Conservation (phyloP, 2,113 vertebrate genomes). For the Siniperca knerii region DNA sequence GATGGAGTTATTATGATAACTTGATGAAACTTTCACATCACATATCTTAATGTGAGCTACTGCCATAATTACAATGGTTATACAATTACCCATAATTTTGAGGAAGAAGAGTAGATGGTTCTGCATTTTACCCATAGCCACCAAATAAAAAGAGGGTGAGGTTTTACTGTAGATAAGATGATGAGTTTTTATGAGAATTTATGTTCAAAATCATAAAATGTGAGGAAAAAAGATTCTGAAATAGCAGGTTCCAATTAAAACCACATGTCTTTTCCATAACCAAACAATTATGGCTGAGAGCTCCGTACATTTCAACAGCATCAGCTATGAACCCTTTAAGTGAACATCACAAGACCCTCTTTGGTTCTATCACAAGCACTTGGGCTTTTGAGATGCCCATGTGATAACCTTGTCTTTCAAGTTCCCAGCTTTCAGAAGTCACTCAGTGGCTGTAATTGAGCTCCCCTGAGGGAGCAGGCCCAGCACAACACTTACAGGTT, state of each 20-base stretch:
- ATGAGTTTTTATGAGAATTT: slow-evolving; percentile 31
- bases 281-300: slow-evolving; percentile 34
- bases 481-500: slow-evolving; percentile 16
- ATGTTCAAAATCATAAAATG: slow-evolving; percentile 48
- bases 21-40: slow-evolving; percentile 27
- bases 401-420: slow-evolving; percentile 75
- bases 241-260: slow-evolving; percentile 42
- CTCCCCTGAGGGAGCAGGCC: slow-evolving; percentile 35
- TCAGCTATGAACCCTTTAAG: slow-evolving; percentile 31
- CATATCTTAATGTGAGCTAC: slow-evolving; percentile 37
- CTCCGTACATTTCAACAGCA: slow-evolving; percentile 1
- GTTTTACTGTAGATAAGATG: slow-evolving; percentile 18
- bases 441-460: slow-evolving; percentile 63
- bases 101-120: slow-evolving; percentile 21
- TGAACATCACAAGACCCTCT: slow-evolving; percentile 58
- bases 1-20: slow-evolving; percentile 42
- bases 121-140: slow-evolving; percentile 33
- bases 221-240: slow-evolving; percentile 6
- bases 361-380: slow-evolving; percentile 50
- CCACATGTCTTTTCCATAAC: slow-evolving; percentile 29
- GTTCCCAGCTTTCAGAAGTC: slow-evolving; percentile 69
- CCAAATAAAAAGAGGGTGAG: slow-evolving; percentile 40
- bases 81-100: slow-evolving; percentile 36
- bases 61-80: slow-evolving; percentile 60
- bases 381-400: slow-evolving; percentile 65